Evolutionary conservation across 2,113 vertebrate species (phyloP), one percentile per base, ranked within the genome.

Genomic region (Ranitomeya variabilis): DNA sequence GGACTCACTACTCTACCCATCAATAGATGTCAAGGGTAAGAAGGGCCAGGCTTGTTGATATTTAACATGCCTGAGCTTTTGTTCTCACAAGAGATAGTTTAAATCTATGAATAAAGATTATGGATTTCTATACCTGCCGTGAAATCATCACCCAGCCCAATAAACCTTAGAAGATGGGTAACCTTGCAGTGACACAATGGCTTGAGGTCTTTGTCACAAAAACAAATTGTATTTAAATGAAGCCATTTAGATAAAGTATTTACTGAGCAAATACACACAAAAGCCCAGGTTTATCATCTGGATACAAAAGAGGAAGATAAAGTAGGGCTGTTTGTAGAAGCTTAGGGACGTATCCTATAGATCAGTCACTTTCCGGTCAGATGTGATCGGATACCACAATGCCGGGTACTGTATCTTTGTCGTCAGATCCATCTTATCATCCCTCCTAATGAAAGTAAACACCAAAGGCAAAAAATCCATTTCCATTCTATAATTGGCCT

Each of bases 151-250:
- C 37, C n/a, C 6, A 69, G 23, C 67, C 67, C 67, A 74, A 19
- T 74, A 74, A 74, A 45, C 71, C 31, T 19, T 51, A 6, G 37
- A 74, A 4, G 69, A 15, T 31, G 15, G 67, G 11, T 26, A 13
- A 31, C 23, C 67, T 14, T 14, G 23, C 11, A 23, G 52, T 54
- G 59, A 57, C 3, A 80, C 78, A 80, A 55, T 80, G 52, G 16
- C 78, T 51, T 21, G 55, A 15, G 14, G 54, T 26, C 78, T 23
- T 14, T 31, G 31, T 16, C 52, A 23, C 21, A 78, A 21, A 79
- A 64, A 69, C 8, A 81, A 59, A 80, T 81, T 87, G 77, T 73
- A 81, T 73, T 81, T 21, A 87, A 87, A 81, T 62, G 67, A 15
- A 71, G 51, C 67, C 7, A 60, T 66, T 76, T 19, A 88, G 54